Conservation (phyloP, 1,140 invertebrate genomes). For the Nephotettix cincticeps region DNA sequence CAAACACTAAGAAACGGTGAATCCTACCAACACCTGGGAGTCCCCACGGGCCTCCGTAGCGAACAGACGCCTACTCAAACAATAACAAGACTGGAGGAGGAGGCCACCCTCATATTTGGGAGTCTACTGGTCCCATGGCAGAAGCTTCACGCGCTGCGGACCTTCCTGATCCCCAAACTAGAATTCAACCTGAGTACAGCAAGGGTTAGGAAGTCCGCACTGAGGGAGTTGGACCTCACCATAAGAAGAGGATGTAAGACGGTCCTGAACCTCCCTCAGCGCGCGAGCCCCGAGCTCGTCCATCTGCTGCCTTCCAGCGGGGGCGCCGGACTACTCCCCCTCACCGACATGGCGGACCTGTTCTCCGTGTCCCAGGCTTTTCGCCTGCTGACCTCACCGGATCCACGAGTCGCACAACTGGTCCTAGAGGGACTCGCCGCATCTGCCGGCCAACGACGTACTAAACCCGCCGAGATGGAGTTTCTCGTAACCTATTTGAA, state of each 20-base stretch:
- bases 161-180: too few relatives aligned
- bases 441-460: not conserved
- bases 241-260: too few relatives aligned
- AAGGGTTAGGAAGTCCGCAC: too few relatives aligned
- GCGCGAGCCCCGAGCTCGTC: not conserved
- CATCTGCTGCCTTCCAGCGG: not conserved
- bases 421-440: not conserved
- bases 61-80: not conserved
- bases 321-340: not conserved
- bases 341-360: not conserved
- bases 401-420: not conserved
- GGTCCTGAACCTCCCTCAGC: too few relatives aligned
- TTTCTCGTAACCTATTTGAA: not conserved
- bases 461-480: not conserved
- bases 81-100: not conserved
- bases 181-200: too few relatives aligned
- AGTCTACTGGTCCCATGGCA: not conserved
- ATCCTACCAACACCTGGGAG: constrained; percentile 1
- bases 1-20: not conserved
- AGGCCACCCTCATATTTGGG: not conserved
- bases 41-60: not conserved
- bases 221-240: too few relatives aligned
- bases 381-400: not conserved
- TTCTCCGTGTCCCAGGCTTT: not conserved
- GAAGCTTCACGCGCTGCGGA: not conserved